Percentiles rank a stretch among this genome's conserved stretches.
Conservation (phyloP, 2,797 vertebrate genomes). For the Hemibagrus guttatus region DNA sequence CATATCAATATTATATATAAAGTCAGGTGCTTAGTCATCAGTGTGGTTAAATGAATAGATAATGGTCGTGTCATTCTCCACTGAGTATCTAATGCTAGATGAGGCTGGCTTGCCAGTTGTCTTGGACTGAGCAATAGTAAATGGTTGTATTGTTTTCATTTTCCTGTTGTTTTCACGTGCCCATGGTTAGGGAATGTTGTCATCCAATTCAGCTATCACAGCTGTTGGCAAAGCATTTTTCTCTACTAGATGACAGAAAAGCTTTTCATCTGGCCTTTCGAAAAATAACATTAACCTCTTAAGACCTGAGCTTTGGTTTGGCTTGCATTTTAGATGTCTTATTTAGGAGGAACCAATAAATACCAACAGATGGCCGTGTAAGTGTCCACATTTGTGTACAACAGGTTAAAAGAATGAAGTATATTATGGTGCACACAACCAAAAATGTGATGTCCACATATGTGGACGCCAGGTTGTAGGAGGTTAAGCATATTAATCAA, state of each 20-base stretch:
- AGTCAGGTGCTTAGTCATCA: background rate
- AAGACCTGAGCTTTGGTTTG: no score
- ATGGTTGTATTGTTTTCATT: conserved; percentile 14
- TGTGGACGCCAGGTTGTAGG: no score
- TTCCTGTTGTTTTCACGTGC: background rate
- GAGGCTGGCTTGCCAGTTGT: background rate
- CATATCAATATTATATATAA: background rate
- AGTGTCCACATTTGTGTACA: no score
- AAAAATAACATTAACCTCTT: background rate
- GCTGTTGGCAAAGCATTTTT: background rate
- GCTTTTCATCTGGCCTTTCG: background rate
- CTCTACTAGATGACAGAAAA: background rate
- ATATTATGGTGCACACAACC: no score
- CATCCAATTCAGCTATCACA: background rate
- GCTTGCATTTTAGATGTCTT: no score
- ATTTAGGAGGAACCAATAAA: no score
- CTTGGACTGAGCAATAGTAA: background rate
- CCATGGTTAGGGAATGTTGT: background rate
- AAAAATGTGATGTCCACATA: no score
- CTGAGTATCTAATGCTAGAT: background rate
- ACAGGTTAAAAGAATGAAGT: no score
- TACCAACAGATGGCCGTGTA: no score
- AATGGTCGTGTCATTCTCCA: background rate
- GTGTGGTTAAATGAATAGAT: conserved; percentile 5
- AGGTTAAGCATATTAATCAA: no score